Evolutionary conservation across 2,888 invertebrate species (phyloP).

Genomic region (Eupelmus urozonus): DNA sequence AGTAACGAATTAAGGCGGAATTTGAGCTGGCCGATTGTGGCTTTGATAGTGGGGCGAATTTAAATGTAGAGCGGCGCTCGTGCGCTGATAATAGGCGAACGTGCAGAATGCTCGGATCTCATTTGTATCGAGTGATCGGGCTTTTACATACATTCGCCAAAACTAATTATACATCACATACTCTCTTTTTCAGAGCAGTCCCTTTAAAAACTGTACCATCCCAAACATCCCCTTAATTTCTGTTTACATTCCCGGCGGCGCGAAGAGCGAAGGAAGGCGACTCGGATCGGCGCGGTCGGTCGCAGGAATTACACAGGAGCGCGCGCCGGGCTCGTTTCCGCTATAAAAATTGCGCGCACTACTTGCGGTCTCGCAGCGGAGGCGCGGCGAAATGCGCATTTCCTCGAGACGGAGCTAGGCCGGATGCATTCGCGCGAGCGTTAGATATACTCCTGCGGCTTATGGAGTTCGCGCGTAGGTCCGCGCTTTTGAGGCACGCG

Average conservation of each 20-base stretch:
- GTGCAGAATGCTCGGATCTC: neutral
- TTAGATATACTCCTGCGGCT: too few relatives aligned
- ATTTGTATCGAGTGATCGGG: too few relatives aligned
- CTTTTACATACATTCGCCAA: too few relatives aligned
- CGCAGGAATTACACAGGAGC: too few relatives aligned
- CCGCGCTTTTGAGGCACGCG: conserved; percentile 23
- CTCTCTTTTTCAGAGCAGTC: too few relatives aligned
- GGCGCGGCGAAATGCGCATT: conserved; percentile 19
- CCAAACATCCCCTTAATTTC: too few relatives aligned
- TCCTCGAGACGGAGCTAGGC: conserved; percentile 1
- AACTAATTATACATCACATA: too few relatives aligned
- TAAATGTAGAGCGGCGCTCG: neutral
- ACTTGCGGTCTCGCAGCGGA: conserved; percentile 8
- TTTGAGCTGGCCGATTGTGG: neutral
- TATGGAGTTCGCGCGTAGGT: conserved; percentile 19
- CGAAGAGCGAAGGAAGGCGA: too few relatives aligned
- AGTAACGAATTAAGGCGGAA: conserved; percentile 19
- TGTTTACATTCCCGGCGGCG: too few relatives aligned
- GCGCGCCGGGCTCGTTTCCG: conserved; percentile 12
- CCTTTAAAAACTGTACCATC: too few relatives aligned
- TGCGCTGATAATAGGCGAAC: too few relatives aligned
- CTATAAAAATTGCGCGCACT: conserved; percentile 29
- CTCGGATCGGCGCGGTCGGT: too few relatives aligned
- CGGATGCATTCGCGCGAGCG: conserved; percentile 34
- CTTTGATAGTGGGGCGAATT: neutral